Conservation (phyloP, 2,797 vertebrate genomes). For the Alca torda region DNA sequence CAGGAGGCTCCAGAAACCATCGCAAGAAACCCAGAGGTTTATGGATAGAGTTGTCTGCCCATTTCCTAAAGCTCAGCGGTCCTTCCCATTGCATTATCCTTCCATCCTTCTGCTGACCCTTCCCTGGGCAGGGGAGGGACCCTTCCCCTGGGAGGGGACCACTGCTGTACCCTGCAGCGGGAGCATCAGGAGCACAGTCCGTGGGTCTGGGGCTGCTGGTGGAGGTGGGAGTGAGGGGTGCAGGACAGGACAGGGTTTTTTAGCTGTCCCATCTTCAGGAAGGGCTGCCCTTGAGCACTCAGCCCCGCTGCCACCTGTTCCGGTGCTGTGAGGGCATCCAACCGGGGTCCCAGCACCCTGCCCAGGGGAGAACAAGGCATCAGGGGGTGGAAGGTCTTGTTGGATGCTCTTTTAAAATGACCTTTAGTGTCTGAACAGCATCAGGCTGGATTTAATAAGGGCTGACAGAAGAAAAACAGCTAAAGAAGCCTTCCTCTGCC, state of each 20-base stretch:
- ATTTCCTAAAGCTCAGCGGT: background rate
- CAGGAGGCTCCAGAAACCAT: background rate
- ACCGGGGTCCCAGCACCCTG: background rate
- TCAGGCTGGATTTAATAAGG: background rate
- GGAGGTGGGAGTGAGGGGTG: background rate
- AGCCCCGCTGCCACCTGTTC: background rate
- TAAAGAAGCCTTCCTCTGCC: background rate
- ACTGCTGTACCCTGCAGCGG: fast-evolving
- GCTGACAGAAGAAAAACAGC: background rate
- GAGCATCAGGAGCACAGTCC: background rate
- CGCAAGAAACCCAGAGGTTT: background rate
- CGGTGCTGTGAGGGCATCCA: background rate
- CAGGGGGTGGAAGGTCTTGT: background rate
- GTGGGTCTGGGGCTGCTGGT: background rate
- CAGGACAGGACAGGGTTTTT: background rate
- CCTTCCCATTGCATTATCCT: background rate
- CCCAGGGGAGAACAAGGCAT: fast-evolving
- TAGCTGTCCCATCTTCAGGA: background rate
- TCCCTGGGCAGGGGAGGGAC: background rate
- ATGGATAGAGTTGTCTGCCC: background rate
- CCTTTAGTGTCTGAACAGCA: background rate
- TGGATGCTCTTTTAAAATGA: background rate
- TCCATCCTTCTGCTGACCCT: background rate
- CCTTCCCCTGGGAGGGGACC: background rate
- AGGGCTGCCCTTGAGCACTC: background rate